Conservation (phyloP, 2,113 vertebrate species). For the Gulo gulo region DNA sequence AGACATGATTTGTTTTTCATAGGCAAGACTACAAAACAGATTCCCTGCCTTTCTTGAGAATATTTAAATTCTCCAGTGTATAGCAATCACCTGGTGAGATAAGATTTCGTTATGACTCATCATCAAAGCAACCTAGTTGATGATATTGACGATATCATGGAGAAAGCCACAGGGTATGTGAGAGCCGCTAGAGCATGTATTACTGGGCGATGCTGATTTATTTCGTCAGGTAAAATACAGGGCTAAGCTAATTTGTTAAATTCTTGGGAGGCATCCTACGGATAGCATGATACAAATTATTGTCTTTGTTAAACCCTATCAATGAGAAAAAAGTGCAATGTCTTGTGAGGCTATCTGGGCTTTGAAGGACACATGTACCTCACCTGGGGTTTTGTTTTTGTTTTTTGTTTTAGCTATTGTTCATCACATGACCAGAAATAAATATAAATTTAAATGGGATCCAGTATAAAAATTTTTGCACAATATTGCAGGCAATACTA, state of each 20-base stretch:
- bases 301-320: not conserved
- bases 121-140: not conserved
- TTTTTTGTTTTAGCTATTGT: not conserved
- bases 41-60: not conserved
- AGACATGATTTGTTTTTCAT: not conserved
- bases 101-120: slow-evolving; percentile 60
- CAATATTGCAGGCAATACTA: not conserved
- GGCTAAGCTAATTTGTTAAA: not conserved
- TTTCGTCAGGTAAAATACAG: not conserved
- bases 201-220: not conserved
- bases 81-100: slow-evolving; percentile 24
- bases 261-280: not conserved
- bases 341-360: not conserved
- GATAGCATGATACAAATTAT: not conserved
- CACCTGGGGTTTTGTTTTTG: not conserved
- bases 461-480: not conserved
- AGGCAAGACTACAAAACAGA: not conserved
- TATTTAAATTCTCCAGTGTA: not conserved
- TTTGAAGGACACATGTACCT: not conserved
- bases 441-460: not conserved
- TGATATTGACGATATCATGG: not conserved
- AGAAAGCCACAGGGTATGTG: not conserved
- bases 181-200: not conserved
- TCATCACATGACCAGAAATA: not conserved
- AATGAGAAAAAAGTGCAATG: not conserved